Evolutionary conservation across 1,140 invertebrate genomes (phyloP).

Genomic region (Drosophila melanica): DNA sequence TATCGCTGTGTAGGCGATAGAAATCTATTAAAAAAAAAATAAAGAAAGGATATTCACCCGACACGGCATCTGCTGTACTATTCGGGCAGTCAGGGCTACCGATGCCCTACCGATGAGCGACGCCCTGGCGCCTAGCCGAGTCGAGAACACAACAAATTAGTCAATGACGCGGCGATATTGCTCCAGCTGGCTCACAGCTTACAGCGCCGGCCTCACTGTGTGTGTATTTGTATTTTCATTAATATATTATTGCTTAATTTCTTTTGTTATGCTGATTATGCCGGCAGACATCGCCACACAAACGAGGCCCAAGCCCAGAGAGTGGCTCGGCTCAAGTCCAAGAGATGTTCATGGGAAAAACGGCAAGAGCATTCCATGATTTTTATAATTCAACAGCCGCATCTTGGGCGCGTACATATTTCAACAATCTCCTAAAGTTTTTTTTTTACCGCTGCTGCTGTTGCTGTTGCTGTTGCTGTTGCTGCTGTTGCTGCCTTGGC

Average conservation of each 20-base stretch:
- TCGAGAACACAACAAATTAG: slow-evolving; percentile 80
- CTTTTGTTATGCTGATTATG: slow-evolving; percentile 84
- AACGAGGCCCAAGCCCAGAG: slow-evolving; percentile 46
- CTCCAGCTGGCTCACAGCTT: slow-evolving; percentile 27
- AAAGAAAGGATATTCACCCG: slow-evolving; percentile 10
- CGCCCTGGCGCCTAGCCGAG: slow-evolving; percentile 61
- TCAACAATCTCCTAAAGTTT: slow-evolving; percentile 36
- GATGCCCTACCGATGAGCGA: slow-evolving; percentile 37
- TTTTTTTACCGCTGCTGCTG: neutral
- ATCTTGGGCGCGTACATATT: slow-evolving; percentile 52
- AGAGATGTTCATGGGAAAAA: slow-evolving; percentile 73
- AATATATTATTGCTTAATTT: slow-evolving; percentile 84
- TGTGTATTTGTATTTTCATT: slow-evolving; percentile 72
- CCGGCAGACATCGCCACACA: slow-evolving; percentile 59
- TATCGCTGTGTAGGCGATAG: slow-evolving; percentile 21
- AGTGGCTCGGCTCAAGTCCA: slow-evolving; percentile 28
- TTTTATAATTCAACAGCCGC: slow-evolving; percentile 78
- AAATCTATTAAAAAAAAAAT: slow-evolving; percentile 17
- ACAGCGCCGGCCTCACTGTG: neutral
- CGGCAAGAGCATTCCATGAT: slow-evolving; percentile 67
- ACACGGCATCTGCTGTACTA: slow-evolving; percentile 30
- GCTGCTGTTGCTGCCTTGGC: neutral
- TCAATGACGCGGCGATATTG: slow-evolving; percentile 81
- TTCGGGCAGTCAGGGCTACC: slow-evolving; percentile 65
- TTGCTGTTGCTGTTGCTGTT: neutral